Conservation (phyloP, 2,797 vertebrate species). For the Spinus pinus region DNA sequence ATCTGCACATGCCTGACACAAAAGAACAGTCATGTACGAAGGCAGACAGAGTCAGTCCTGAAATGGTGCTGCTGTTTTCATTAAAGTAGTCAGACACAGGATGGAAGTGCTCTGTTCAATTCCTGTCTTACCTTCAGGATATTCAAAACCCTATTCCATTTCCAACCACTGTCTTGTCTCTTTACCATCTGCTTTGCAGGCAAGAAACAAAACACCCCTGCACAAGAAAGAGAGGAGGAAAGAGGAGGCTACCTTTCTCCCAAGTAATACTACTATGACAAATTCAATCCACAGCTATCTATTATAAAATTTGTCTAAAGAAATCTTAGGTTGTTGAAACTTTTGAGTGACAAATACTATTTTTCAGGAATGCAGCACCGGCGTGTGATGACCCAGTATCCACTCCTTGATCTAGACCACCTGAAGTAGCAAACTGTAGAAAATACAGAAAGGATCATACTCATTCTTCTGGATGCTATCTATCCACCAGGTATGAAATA, state of each 20-base stretch:
- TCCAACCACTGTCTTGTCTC: rapidly evolving
- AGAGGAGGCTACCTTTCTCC: not conserved
- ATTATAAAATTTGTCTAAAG: not conserved
- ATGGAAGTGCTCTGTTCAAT: not conserved
- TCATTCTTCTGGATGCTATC: not conserved
- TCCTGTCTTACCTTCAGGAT: not conserved
- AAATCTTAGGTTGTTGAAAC: not conserved
- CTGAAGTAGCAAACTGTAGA: not conserved
- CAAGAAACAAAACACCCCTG: not conserved
- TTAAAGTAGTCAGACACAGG: not conserved
- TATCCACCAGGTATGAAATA: not conserved
- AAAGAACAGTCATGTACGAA: not conserved
- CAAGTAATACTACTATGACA: not conserved
- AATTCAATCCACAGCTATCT: not conserved
- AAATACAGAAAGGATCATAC: not conserved
- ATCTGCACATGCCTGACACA: not conserved
- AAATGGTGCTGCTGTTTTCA: not conserved
- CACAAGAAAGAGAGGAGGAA: not conserved
- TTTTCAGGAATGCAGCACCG: rapidly evolving
- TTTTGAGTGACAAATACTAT: not conserved
- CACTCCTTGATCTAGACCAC: not conserved
- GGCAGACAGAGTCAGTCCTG: not conserved
- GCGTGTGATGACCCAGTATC: not conserved
- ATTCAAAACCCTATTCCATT: not conserved
- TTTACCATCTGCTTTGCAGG: not conserved